Evolutionary conservation across 2,113 vertebrate genomes (phyloP), one percentile per base, ranked within the genome.

Genomic region (Poecilia latipinna): DNA sequence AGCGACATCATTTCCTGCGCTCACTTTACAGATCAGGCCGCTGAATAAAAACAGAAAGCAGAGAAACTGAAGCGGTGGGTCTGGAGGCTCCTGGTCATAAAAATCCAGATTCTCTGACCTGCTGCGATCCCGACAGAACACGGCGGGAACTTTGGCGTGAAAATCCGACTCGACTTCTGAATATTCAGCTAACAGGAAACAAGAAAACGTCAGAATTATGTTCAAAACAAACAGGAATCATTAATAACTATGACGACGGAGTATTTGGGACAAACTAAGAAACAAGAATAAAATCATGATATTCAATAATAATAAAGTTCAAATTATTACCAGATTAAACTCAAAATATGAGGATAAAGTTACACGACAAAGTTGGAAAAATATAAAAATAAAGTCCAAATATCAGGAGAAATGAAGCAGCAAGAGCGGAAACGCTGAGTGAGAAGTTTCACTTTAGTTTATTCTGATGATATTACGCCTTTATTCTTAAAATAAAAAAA

Each of bases 131-230:
- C 93, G 96, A 94, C 98, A 99, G 90, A 96, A 97, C 69, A 99
- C 96, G 80, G 97, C 96, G 82, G 98, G 98, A 94, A 99, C 97
- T 96, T 99, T 99, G 91, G 98, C 97, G 37, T 99, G 98, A 92
- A 99, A 99, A 94, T 99, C 98, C 24, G 97, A 98, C 92, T 99
- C 97, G 65, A 99, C 97, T 44, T 98, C 97, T 32, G 93, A 93
- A 92, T 96, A 98, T 80, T 94, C 93, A 81, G 93, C 98, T 99
- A 83, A 4, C 88, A 48, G 82, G 22, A 57, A 83, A 3, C 88
- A 48, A 82, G 51, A n/a, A 22, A 13, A 54, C 0, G 24, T 17
- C 17, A 19, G 15, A 48, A 19, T 17, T 19, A 48, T 1, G 44
- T 3, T 29, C 24, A 66, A 48, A 10, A 0, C 44, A 3, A 68